Percentiles rank a stretch among this genome's conserved stretches.
Evolutionary conservation across 2,888 invertebrate species (phyloP).

Genomic region (Adelognathus sp.): DNA sequence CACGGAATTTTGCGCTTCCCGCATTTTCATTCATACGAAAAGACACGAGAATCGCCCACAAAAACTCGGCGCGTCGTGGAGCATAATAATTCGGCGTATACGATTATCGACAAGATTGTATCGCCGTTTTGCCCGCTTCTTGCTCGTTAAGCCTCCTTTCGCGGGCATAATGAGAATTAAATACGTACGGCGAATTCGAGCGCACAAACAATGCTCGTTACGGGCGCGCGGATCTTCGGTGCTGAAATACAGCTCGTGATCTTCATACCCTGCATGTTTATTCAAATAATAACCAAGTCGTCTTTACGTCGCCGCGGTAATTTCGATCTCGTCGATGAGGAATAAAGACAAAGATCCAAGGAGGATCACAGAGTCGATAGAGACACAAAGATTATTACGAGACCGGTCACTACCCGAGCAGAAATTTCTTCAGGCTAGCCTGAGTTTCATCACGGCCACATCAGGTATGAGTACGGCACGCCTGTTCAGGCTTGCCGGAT

Average conservation of each 20-base stretch:
- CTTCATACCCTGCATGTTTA: background rate
- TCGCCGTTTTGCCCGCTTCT: background rate
- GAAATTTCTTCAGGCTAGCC: too few relatives aligned
- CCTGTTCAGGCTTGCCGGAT: too few relatives aligned
- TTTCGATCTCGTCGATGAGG: background rate
- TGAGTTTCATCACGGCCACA: too few relatives aligned
- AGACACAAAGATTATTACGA: constrained; percentile 4
- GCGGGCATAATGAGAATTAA: background rate
- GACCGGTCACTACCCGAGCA: constrained; percentile 22
- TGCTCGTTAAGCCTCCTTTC: background rate
- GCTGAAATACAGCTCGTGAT: background rate
- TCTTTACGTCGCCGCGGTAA: background rate
- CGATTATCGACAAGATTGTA: background rate
- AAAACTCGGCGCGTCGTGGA: background rate
- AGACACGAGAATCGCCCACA: background rate
- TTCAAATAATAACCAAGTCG: background rate
- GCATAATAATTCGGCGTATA: constrained; percentile 24
- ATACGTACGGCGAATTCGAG: background rate
- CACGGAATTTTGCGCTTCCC: background rate
- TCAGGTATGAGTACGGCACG: too few relatives aligned
- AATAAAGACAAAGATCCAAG: background rate
- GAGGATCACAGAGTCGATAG: background rate
- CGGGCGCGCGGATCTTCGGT: background rate
- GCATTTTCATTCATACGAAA: constrained; percentile 30
- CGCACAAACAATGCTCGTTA: background rate